Base-by-base conservation (phyloP, 2,888 invertebrate genomes). In the Agonopterix subpropinquella region DNA sequence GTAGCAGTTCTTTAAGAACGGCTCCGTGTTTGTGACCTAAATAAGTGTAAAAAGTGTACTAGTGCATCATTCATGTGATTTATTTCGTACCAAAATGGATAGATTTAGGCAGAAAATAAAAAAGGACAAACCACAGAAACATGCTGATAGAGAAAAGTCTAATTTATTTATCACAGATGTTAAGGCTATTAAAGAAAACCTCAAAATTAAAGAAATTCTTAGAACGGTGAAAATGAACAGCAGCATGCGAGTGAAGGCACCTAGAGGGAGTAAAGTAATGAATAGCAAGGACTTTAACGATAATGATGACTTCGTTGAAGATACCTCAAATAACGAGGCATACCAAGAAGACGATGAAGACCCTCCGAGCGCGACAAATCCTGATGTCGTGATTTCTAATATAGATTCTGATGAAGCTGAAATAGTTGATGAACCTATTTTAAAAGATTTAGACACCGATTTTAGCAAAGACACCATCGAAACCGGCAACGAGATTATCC, bases 161-260 rank as follows among this genome's bases (percentile, higher is more conserved):
- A 57, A 68, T 2, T 52, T 67, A n/a, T 75, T 75, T 53, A 73
- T 71, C 48, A 62, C 72, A 8, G 87, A 87, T 48, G 72, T 82
- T 0, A 87, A 80, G 56, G 70, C 73, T 39, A 71, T 83, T 7
- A 84, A 80, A 55, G 87, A 85, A 59, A 85, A 83, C 58, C 61
- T 82, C 0, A 85, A 84, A 73, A 84, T 86, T 46, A 83, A 77
- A 53, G 84, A 86, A 57, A 84, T 86, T 50, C 67, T 87, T 44
- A 67, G 81, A 54, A 83, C 77, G 8, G 87, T 86, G 0, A 87
- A 85, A 71, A 85, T 85, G 77, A 86, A 80, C 45, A 85, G 79
- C 46, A 84, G 83, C 56, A 80, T 82, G 80, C 68, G 82, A 37
- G 60, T 84, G 28, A 83, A 83, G 54, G 80, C 79, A 1, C 84